Conservation (phyloP, 1,140 invertebrate species). For the Oncopodura yosiiana region DNA sequence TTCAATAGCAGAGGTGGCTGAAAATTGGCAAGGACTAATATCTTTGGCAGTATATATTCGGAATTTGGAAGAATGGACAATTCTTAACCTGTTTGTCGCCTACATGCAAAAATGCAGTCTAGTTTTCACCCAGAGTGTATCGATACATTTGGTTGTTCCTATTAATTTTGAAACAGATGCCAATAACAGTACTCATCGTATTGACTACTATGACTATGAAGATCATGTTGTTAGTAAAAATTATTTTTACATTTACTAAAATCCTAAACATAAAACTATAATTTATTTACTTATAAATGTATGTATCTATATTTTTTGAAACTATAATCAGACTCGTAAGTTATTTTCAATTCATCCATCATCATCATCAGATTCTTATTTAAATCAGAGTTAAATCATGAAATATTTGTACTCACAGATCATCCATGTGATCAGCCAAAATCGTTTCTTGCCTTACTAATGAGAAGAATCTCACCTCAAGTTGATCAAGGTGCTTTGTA, state of each 20-base stretch:
- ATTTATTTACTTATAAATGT: no score
- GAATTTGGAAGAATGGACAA: constrained; percentile 14
- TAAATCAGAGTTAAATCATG: neutral
- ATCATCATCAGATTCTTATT: neutral
- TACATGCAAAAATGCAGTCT: constrained; percentile 30
- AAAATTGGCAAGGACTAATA: constrained; percentile 32
- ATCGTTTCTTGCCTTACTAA: constrained; percentile 17
- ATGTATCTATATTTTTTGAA: no score
- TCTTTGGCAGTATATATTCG: constrained; percentile 27
- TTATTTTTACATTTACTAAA: no score
- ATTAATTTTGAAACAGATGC: neutral
- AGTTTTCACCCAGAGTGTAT: constrained; percentile 28
- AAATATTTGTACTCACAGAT: neutral
- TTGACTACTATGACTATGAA: no score
- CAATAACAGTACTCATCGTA: constrained; percentile 11
- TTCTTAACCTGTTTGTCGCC: constrained; percentile 20
- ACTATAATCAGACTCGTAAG: no score
- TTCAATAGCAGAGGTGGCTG: constrained; percentile 28
- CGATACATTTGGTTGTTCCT: constrained; percentile 30
- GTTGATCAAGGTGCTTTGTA: constrained; percentile 43
- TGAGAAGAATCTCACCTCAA: constrained; percentile 23
- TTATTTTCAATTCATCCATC: no score
- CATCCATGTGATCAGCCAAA: constrained; percentile 27
- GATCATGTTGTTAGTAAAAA: no score
- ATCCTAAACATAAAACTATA: no score